Evolutionary conservation across 2,113 vertebrate species (phyloP).

Genomic region (Hiodon alosoides): DNA sequence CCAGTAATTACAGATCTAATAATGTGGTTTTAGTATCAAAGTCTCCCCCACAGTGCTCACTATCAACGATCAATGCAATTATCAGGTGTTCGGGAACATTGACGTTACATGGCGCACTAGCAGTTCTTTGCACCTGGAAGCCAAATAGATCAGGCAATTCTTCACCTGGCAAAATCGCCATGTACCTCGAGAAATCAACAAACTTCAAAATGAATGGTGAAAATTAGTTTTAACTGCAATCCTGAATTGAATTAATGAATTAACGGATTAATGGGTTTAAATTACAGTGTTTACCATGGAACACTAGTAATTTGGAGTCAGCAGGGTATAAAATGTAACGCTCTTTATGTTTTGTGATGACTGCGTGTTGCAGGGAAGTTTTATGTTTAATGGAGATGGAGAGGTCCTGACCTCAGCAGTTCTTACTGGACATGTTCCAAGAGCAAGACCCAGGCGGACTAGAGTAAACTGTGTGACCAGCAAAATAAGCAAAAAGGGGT

Average conservation of each 20-base stretch:
- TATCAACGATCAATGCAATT: constrained; percentile 45
- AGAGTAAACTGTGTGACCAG: constrained; percentile 41
- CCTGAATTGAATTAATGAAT: not conserved
- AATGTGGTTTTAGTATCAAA: constrained; percentile 34
- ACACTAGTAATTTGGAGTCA: no score
- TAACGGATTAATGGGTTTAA: not conserved
- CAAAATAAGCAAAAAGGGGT: constrained; percentile 52
- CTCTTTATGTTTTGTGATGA: not conserved
- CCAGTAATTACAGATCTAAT: constrained; percentile 50
- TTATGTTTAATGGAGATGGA: constrained; percentile 25
- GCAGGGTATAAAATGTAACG: no score
- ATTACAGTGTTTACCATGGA: no score
- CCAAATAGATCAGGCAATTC: not conserved
- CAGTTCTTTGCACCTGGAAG: constrained; percentile 22
- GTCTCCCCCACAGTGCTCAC: constrained; percentile 28
- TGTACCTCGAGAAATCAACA: not conserved
- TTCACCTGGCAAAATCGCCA: not conserved
- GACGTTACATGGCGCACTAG: not conserved
- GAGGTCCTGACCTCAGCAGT: constrained; percentile 27
- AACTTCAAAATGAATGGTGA: not conserved
- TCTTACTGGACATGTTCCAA: constrained; percentile 35
- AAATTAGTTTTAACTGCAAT: not conserved
- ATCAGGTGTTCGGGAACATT: constrained; percentile 20
- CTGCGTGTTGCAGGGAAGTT: constrained; percentile 21
- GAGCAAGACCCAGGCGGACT: constrained; percentile 34